phyloP scores from a whole-genome alignment of 2,113 vertebrate species.

The Saccopteryx leptura region DNA sequence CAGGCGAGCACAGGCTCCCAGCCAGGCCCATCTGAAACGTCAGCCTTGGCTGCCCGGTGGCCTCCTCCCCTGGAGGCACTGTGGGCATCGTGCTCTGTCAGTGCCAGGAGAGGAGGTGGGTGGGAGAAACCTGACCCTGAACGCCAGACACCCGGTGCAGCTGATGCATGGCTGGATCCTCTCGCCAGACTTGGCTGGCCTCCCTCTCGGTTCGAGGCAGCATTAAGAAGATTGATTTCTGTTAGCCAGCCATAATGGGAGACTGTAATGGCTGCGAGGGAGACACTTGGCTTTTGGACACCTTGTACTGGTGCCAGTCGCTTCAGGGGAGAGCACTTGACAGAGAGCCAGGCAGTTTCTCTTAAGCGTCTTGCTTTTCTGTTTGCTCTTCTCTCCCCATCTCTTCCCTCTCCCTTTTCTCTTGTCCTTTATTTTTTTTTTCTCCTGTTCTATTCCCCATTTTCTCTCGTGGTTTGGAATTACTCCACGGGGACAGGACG shows the following conservation, averaged over 20 bases:
- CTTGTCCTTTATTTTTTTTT: not conserved
- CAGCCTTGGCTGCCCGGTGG: not conserved
- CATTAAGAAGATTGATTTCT: constrained; percentile 80
- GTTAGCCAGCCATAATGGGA: constrained; percentile 69
- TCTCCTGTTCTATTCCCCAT: not conserved
- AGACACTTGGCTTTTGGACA: constrained; percentile 70
- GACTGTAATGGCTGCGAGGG: constrained; percentile 59
- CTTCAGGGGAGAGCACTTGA: constrained; percentile 41
- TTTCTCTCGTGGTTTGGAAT: not conserved
- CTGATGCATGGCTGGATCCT: constrained; percentile 55
- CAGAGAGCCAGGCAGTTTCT: constrained; percentile 30
- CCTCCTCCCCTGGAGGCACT: not conserved
- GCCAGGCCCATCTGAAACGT: not conserved
- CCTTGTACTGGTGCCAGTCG: constrained; percentile 41
- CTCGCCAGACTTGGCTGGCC: constrained; percentile 73
- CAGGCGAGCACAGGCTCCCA: not conserved
- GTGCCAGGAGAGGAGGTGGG: constrained; percentile 59
- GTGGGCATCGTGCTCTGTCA: constrained; percentile 14
- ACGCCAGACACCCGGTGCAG: constrained; percentile 62
- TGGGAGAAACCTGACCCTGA: constrained; percentile 76
- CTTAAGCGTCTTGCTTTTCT: constrained; percentile 30
- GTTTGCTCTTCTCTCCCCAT: not conserved
- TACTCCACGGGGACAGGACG: not conserved
- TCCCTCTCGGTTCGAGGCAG: constrained; percentile 50
- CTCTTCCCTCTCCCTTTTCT: not conserved